Base-by-base conservation (phyloP, 2,888 invertebrate genomes). In the Congeria kusceri region DNA sequence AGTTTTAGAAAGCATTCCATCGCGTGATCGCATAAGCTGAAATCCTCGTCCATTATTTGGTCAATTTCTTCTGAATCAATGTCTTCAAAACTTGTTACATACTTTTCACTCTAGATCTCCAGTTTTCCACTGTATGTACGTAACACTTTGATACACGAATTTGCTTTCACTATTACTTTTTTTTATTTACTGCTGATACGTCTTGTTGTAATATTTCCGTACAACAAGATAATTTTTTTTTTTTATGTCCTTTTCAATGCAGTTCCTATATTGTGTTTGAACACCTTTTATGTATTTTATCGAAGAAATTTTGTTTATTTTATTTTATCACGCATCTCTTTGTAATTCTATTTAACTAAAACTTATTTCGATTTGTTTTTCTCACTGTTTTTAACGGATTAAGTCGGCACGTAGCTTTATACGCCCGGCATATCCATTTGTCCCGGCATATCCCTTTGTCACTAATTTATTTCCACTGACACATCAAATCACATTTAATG, bases 61-160 rank as follows among this genome's bases (percentile, higher is more conserved):
- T 67, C 67, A 20, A 67, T 13, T 32, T 25, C 25, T 20, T 67
- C 57, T 53, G 5, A 3, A 56, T 67, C 67, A 57, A n/a, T 53
- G 25, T 66, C 66, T 20, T 66, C 66, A 5, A 56, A 27, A 18
- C 25, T 9, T n/a, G 28, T 11, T 5, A 39, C 25, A 7, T 27
- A 56, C 56, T 66, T 66, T 32, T 66, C 66, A 3, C 9, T 28
- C n/a, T 66, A 56, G 11, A 7, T 46, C 28, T 66, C 66, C 3
- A 66, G 20, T 56, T 66, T 67, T 32, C 57, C 67, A 39, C 29
- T 56, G 23, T 67, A 67, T 28, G 2, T 20, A 5, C 57, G 3
- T 23, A 66, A 25, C 39, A 46, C 57, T 23, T 67, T 23, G 13
- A 57, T 32, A 27, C 57, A 66, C 56, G 9, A 53, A 3, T 66